A percentile compares a stretch with the other conserved stretches of the same genome.
Evolutionary conservation across 53 echinoderm and acorn worm genomes (phyloP).

Genomic region (Holothuria scabra): DNA sequence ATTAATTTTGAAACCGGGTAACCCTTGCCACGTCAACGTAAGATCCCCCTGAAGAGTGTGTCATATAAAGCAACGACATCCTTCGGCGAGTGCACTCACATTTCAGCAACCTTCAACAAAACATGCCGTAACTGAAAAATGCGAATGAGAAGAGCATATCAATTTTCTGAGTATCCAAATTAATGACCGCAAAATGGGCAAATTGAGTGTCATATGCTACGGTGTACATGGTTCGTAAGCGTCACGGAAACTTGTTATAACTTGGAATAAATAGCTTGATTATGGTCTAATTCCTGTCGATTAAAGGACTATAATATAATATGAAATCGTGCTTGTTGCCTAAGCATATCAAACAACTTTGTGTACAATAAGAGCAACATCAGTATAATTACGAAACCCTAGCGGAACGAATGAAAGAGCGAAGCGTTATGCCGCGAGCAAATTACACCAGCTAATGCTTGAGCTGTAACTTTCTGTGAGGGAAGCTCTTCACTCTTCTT

Average conservation of each 20-base stretch:
- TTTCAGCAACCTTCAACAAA: no score
- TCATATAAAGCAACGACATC: no score
- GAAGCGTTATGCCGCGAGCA: slow-evolving; percentile 40
- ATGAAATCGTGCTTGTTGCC: slow-evolving; percentile 23
- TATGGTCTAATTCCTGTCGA: slow-evolving; percentile 32
- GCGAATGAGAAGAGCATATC: no score
- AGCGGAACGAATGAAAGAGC: slow-evolving; percentile 37
- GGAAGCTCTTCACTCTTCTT: not conserved
- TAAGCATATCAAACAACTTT: not conserved
- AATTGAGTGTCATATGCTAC: no score
- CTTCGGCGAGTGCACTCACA: no score
- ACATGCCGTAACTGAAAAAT: no score
- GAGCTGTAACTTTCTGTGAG: slow-evolving; percentile 2
- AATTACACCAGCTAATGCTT: slow-evolving; percentile 16
- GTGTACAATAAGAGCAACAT: not conserved
- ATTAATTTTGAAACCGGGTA: no score
- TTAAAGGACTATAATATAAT: slow-evolving; percentile 40
- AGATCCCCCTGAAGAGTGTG: no score
- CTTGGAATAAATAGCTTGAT: slow-evolving; percentile 29
- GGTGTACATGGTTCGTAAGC: slow-evolving; percentile 1
- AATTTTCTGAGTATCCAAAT: no score
- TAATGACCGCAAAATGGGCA: no score
- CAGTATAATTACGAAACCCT: slow-evolving; percentile 34
- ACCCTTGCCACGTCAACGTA: no score
- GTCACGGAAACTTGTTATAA: slow-evolving; percentile 34